Evolutionary conservation across 2,888 invertebrate species (phyloP), one percentile per base, ranked within the genome.

Genomic region (Oscheius sp.): DNA sequence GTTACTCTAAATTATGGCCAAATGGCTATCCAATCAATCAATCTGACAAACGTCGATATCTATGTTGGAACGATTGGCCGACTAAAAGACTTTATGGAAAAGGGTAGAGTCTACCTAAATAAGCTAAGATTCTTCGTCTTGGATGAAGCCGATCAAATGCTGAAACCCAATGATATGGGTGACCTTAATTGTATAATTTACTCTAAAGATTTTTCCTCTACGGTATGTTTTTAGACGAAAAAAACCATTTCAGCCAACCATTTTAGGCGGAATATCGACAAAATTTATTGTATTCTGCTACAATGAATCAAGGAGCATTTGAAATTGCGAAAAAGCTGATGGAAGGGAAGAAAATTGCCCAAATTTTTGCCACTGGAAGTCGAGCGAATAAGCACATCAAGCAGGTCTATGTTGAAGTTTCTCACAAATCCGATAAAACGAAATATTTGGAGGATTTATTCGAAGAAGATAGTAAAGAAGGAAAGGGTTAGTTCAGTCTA

Each of bases 101-200:
- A n/a, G 20, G 57, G 57, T 10, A 12, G 37, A 10, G 57, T 57
- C 42, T 15, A 42, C 3, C 90, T 92, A 74, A 84, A 86, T 0
- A 89, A 90, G 0, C 80, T 91, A 0, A 88, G 90, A 45, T 92
- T 90, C 84, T 87, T 93, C 15, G 91, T 93, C 0, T 87, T 93
- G 58, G 93, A 93, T 85, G 93, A 93, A 87, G 93, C 92, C 0
- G 93, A 93, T 86, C 87, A 92, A 15, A 92, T 93, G 92, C 87
- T 93, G 55, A 92, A 92, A 77, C 91, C 92, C 91, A 92, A 92
- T 3, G 92, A 61, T 25, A 12, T 12, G 12, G 71, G 67, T 4
- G 65, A 84, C 42, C 48, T 78, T n/a, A 23, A n/a, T n/a, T n/a
- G n/a, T n/a, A n/a, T n/a, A n/a, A n/a, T n/a, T n/a, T 33, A 33